Evolutionary conservation across 2,113 vertebrate species (phyloP).

Genomic region (Neoarius graeffei): DNA sequence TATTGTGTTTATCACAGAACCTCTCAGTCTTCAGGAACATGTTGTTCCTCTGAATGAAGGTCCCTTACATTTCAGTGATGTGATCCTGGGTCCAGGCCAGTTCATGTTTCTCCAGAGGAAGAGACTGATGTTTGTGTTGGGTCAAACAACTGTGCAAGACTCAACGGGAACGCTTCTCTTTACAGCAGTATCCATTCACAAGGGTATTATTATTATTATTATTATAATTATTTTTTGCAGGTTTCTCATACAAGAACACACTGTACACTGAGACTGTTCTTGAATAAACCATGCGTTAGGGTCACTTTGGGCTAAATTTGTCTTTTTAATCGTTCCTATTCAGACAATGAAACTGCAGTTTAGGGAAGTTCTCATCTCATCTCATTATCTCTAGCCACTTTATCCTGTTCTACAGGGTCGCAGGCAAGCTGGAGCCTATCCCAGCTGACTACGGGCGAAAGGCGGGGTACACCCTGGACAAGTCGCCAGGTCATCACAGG

Average conservation of each 20-base stretch:
- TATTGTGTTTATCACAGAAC: background rate
- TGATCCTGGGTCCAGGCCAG: constrained; percentile 30
- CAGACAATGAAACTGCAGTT: constrained; percentile 7
- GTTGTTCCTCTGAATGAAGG: constrained; percentile 32
- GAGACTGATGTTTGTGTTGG: constrained; percentile 66
- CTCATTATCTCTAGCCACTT: too few species aligned
- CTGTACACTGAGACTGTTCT: constrained; percentile 9
- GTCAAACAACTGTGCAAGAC: constrained; percentile 56
- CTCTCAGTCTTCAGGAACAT: constrained; percentile 28
- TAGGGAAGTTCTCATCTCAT: too few species aligned
- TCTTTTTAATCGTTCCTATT: background rate
- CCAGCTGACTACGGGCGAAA: too few species aligned
- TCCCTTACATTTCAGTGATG: constrained; percentile 34
- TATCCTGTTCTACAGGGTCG: too few species aligned
- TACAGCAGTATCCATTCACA: constrained; percentile 60
- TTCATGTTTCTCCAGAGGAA: constrained; percentile 33
- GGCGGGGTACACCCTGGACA: too few species aligned
- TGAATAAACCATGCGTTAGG: background rate
- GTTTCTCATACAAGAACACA: constrained; percentile 33
- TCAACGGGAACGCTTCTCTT: constrained; percentile 54
- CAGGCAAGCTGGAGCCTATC: too few species aligned
- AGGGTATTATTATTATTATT: constrained; percentile 19
- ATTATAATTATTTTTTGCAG: constrained; percentile 37
- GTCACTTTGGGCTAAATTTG: background rate
- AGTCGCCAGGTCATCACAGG: too few species aligned